Base-by-base conservation (phyloP, 1,140 invertebrate genomes). In the Schlechtendalia chinensis region DNA sequence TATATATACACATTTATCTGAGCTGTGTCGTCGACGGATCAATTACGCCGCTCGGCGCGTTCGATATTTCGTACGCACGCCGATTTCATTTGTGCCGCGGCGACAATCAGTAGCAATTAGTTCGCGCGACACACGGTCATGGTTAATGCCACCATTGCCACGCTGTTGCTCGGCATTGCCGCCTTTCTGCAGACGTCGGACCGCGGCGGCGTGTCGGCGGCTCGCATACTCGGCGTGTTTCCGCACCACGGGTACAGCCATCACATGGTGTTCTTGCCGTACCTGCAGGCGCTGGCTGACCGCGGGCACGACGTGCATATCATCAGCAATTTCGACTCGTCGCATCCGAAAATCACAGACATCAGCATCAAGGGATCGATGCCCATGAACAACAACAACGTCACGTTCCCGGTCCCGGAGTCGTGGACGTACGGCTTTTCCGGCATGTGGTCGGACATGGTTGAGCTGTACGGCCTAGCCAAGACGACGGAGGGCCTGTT, bases 291-390 rank as follows among this genome's bases (percentile, higher is more conserved):
- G 14, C 72, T 87, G 22, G 84, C 84, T 0, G 27, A 61, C 1
- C 74, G 84, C 79, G 84, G 84, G 19, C 86, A 87, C 81, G 45
- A 84, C 8, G 56, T 86, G 8, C 82, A 82, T 0, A 83, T 86
- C 0, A 39, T 85, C 4, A 85, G 84, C 79, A 83, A 87, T 10
- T 89, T 88, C 82, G 72, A 45, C 1, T 59, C 72, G 50, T 85
- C 87, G 0, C 84, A 87, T 6, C 83, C 85, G 4, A 90, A 90
- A 82, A 89, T 89, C 58, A 85, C 83, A 5, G 88, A 91, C 82
- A 83, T 89, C 19, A 82, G 74, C 29, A 59, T 85, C 14, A 67
- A 12, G 1, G 63, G 82, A 0, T 45, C 17, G 1, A 54, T 59
- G 56, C 61, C 81, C 11, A 32, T 53, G 56, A 19, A 17, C 27